Evolutionary conservation across 2,888 invertebrate genomes (phyloP), one percentile per base, ranked within the genome.

Genomic region (Abscondita cerata): DNA sequence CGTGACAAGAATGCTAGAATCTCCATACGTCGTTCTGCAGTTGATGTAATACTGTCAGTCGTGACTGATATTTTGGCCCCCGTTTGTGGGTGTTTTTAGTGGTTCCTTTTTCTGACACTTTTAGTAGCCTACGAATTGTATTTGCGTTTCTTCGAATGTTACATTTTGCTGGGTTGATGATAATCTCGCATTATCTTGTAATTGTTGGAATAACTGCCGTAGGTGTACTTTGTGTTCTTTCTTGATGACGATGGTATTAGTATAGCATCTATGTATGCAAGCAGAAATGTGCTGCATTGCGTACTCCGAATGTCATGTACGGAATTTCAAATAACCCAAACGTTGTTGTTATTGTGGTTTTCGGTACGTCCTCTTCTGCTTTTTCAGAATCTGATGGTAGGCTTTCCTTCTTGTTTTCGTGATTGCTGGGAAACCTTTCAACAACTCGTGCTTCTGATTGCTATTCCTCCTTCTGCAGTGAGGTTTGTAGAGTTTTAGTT

Each of bases 371-470:
- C 2, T 71, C 73, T 2, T 57, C 40, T 1, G 58, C 54, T 3
- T 72, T 51, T n/a, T n/a, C 2, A 77, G 79, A 2, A 82, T 78
- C 47, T 80, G 78, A 52, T 78, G 68, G 59, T 75, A 83, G 0
- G 78, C 78, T 36, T 71, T 67, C 0, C 31, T 9, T 31, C 6
- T 4, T 31, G 4, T 4, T 31, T 31, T 31, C 9, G 31, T 31
- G 31, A 31, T 31, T 9, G 31, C 9, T 31, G 31, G 31, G 31
- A 31, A 6, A 31, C 9, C 31, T 9, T 31, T 31, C 31, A 31
- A 31, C 15, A 40, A 5, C 5, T 13, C 40, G 11, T 40, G 40
- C n/a, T 13, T 6, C 12, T 5, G 40, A 13, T n/a, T 33, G 11
- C 40, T 62, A 1, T 46, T 34, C 8, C 11, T 16, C n/a, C 51